Percentiles rank a stretch among this genome's conserved stretches.
phyloP scores from a whole-genome alignment of 1,140 invertebrate genomes.

The Myzus persicae region DNA sequence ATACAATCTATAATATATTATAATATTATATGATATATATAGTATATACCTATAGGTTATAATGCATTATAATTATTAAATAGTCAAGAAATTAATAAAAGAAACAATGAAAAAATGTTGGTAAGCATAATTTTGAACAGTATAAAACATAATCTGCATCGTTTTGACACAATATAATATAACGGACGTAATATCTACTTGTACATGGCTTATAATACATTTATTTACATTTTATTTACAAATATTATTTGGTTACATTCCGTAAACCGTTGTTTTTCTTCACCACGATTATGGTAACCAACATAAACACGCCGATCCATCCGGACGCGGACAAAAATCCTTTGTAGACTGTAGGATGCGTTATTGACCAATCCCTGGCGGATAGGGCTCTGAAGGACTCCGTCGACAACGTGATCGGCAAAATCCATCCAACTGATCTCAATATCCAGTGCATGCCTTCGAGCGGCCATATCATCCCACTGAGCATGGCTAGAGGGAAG shows the following conservation, averaged over 20 bases:
- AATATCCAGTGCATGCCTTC: slow-evolving; percentile 68
- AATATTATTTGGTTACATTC: slow-evolving; percentile 53
- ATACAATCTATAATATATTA: not conserved
- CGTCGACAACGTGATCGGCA: slow-evolving; percentile 71
- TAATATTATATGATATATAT: not conserved
- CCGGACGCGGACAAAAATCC: slow-evolving; percentile 68
- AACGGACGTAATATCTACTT: not conserved
- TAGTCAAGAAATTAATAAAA: not conserved
- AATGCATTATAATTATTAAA: slow-evolving; percentile 23
- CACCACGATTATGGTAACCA: slow-evolving; percentile 60
- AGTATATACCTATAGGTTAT: not conserved
- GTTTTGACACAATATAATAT: not conserved
- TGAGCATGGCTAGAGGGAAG: slow-evolving; percentile 63
- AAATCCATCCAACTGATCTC: slow-evolving; percentile 67
- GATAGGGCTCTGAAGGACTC: slow-evolving; percentile 71
- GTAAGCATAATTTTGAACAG: not conserved
- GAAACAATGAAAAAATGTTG: not conserved
- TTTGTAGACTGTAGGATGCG: slow-evolving; percentile 67
- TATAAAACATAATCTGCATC: not conserved
- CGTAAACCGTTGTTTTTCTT: slow-evolving; percentile 62
- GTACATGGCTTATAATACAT: slow-evolving; percentile 17
- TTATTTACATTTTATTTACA: slow-evolving; percentile 37
- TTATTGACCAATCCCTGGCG: slow-evolving; percentile 70
- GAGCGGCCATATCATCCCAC: slow-evolving; percentile 64
- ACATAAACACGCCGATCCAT: slow-evolving; percentile 68